phyloP scores from a whole-genome alignment of 2,888 invertebrate genomes.

The Glaucopsyche alexis region DNA sequence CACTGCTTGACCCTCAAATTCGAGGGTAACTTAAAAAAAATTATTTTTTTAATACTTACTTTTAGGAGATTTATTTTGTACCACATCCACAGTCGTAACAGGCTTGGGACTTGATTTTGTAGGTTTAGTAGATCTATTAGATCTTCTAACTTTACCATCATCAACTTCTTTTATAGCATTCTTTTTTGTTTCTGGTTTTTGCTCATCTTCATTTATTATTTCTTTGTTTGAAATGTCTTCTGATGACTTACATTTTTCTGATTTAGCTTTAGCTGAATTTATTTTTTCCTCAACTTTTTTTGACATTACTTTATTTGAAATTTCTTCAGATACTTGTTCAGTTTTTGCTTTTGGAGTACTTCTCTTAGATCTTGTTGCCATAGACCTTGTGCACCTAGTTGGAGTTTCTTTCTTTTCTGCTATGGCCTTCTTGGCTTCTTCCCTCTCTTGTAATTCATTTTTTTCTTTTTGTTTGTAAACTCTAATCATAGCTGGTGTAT shows the following conservation, averaged over 20 bases:
- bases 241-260: background rate
- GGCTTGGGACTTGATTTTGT: slow-evolving; percentile 45
- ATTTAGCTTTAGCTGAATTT: slow-evolving; percentile 26
- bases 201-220: background rate
- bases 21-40: slow-evolving; percentile 9
- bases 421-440: slow-evolving; percentile 49
- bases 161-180: background rate
- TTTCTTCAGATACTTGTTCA: background rate
- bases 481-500: slow-evolving; percentile 80
- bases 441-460: slow-evolving; percentile 64
- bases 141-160: background rate
- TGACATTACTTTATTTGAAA: background rate
- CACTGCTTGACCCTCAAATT: background rate
- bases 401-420: slow-evolving; percentile 44
- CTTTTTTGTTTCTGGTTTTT: background rate
- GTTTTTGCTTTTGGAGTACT: slow-evolving; percentile 17
- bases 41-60: slow-evolving; percentile 46
- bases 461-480: slow-evolving; percentile 72
- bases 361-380: slow-evolving; percentile 42
- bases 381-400: slow-evolving; percentile 55
- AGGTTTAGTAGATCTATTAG: slow-evolving; percentile 29
- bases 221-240: background rate
- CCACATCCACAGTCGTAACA: slow-evolving; percentile 45
- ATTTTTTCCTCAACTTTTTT: slow-evolving; percentile 25
- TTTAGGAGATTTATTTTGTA: slow-evolving; percentile 42